phyloP scores from a whole-genome alignment of 2,113 vertebrate genomes.

The Xiphophorus maculatus region DNA sequence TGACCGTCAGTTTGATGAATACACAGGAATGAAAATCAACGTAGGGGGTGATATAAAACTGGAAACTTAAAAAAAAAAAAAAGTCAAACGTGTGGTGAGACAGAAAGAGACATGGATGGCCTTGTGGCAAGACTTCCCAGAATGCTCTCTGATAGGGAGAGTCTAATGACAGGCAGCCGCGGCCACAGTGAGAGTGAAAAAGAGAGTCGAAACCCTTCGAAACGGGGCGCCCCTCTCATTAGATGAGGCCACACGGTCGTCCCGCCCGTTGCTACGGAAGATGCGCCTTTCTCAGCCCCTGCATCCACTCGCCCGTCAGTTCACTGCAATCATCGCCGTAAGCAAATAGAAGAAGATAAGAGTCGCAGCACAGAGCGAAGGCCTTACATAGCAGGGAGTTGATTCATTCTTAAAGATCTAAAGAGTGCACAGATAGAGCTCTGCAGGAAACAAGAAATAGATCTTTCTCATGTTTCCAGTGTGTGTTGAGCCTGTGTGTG shows the following conservation, averaged over 20 bases:
- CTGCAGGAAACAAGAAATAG: conserved; percentile 18
- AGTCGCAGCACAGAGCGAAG: neutral
- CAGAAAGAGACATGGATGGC: conserved; percentile 63
- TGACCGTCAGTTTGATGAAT: conserved; percentile 42
- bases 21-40: conserved; percentile 46
- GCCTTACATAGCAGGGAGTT: neutral
- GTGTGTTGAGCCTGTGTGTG: conserved; percentile 1
- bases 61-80: conserved; percentile 13
- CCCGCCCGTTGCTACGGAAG: conserved; percentile 51
- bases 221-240: conserved; percentile 72
- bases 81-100: conserved; percentile 56
- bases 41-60: conserved; percentile 35
- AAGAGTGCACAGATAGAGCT: neutral
- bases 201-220: conserved; percentile 55
- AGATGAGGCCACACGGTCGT: conserved; percentile 56
- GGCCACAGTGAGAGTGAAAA: conserved; percentile 67
- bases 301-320: conserved; percentile 1
- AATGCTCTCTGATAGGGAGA: conserved; percentile 75
- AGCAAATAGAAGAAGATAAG: conserved; percentile 1
- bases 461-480: conserved; percentile 24
- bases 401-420: neutral
- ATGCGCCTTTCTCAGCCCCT: conserved; percentile 33
- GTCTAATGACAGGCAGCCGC: conserved; percentile 76
- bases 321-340: conserved; percentile 2
- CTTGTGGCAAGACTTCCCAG: conserved; percentile 72